phyloP scores from a whole-genome alignment of 2,888 invertebrate genomes.

The Brenthis hecate region DNA sequence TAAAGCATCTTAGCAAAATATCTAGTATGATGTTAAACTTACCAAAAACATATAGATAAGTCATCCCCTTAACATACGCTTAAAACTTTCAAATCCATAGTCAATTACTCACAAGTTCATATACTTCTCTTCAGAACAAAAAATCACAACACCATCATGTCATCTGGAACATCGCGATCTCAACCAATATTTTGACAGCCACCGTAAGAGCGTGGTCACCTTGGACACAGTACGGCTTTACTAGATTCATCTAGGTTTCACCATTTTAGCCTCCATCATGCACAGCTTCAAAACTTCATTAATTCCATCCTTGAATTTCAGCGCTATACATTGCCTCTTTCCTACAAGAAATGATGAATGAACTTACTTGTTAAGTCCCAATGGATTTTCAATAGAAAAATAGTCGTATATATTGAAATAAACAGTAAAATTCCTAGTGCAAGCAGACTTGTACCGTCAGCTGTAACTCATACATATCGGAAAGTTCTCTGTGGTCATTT shows the following conservation, averaged over 20 bases:
- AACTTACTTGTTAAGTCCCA: neutral
- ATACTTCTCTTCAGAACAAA: neutral
- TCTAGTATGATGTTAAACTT: no score
- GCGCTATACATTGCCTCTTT: conserved; percentile 1
- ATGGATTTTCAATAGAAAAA: neutral
- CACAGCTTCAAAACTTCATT: conserved; percentile 3
- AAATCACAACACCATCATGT: neutral
- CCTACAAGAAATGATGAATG: neutral
- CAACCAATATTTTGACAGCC: conserved; percentile 5
- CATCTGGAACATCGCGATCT: neutral
- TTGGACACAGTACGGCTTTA: conserved; percentile 24
- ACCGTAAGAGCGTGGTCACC: conserved; percentile 24
- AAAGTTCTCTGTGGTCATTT: conserved; percentile 32
- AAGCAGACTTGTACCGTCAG: conserved; percentile 19
- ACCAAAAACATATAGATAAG: no score
- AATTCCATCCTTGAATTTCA: neutral
- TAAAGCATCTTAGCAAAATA: no score
- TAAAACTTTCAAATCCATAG: no score
- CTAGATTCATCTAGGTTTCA: conserved; percentile 20
- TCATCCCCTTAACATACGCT: no score
- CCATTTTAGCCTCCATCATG: neutral
- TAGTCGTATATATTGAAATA: neutral
- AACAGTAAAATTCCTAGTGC: neutral
- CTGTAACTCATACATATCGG: conserved; percentile 20
- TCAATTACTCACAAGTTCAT: no score